phyloP scores from a whole-genome alignment of 2,113 vertebrate species.

The Athene noctua region DNA sequence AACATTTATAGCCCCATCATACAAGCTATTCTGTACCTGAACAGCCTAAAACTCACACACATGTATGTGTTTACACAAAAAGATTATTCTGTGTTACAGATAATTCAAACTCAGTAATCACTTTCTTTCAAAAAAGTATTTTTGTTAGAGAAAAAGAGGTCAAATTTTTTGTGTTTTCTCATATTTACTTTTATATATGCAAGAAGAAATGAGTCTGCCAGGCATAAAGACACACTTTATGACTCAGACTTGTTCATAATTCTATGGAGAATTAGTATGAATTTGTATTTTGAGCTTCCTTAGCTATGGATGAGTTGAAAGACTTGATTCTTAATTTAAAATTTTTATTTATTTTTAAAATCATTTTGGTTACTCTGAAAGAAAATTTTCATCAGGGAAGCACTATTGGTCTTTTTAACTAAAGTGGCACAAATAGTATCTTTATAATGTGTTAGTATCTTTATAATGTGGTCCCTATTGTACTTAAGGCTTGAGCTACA shows the following conservation, averaged over 20 bases:
- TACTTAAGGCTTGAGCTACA: constrained; percentile 28
- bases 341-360: neutral
- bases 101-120: neutral
- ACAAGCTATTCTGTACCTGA: neutral
- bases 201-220: neutral
- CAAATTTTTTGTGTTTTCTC: neutral
- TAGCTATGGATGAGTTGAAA: neutral
- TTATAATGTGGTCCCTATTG: neutral
- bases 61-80: neutral
- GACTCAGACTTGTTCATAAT: neutral
- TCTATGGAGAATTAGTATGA: neutral
- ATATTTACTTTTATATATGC: neutral
- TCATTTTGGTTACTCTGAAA: neutral
- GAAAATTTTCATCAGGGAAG: neutral
- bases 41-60: neutral
- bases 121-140: neutral
- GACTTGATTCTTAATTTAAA: neutral
- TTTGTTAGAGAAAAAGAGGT: neutral
- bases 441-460: neutral
- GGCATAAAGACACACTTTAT: neutral
- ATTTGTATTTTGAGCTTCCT: neutral
- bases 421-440: neutral
- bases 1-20: neutral
- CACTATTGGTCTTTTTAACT: neutral
- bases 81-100: neutral